phyloP scores from a whole-genome alignment of 2,113 vertebrate species.

The Ariopsis seemanni region DNA sequence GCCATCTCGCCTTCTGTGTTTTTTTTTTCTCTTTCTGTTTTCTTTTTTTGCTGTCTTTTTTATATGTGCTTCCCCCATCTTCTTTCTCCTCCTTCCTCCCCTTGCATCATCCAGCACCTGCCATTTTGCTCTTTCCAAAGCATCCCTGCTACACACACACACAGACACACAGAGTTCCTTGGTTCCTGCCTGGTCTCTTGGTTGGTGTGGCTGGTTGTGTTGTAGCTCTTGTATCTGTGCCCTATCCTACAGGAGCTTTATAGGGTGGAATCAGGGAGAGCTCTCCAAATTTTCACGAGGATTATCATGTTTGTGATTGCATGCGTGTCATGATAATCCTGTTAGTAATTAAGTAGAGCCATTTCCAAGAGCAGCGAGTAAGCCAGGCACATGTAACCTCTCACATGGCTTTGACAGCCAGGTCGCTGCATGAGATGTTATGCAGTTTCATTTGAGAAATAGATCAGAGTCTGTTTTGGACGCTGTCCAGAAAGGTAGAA shows the following conservation, averaged over 20 bases:
- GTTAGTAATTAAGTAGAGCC: conserved; percentile 69
- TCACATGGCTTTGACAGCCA: conserved; percentile 24
- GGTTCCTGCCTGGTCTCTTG: conserved; percentile 35
- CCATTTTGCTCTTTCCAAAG: conserved; percentile 40
- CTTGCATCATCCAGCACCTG: conserved; percentile 41
- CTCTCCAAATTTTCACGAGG: conserved; percentile 75
- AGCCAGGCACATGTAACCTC: conserved; percentile 57
- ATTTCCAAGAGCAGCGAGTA: conserved; percentile 68
- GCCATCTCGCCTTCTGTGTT: conserved; percentile 46
- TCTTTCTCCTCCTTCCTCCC: conserved; percentile 1
- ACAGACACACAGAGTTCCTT: conserved; percentile 26
- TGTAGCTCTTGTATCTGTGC: conserved; percentile 19
- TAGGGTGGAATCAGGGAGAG: conserved; percentile 62
- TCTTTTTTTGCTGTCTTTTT: conserved; percentile 15
- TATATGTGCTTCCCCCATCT: conserved; percentile 5
- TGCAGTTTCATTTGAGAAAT: conserved; percentile 28
- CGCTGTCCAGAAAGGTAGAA: conserved; percentile 28
- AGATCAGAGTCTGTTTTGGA: conserved; percentile 25
- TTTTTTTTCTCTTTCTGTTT: neutral
- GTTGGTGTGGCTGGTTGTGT: conserved; percentile 40
- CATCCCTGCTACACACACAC: conserved; percentile 6
- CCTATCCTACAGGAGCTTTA: conserved; percentile 38
- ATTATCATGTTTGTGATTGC: conserved; percentile 79
- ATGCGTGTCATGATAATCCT: conserved; percentile 75
- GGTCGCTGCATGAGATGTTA: conserved; percentile 8